Evolutionary conservation across 1,140 invertebrate species (phyloP).

Genomic region (Caerostris darwini): DNA sequence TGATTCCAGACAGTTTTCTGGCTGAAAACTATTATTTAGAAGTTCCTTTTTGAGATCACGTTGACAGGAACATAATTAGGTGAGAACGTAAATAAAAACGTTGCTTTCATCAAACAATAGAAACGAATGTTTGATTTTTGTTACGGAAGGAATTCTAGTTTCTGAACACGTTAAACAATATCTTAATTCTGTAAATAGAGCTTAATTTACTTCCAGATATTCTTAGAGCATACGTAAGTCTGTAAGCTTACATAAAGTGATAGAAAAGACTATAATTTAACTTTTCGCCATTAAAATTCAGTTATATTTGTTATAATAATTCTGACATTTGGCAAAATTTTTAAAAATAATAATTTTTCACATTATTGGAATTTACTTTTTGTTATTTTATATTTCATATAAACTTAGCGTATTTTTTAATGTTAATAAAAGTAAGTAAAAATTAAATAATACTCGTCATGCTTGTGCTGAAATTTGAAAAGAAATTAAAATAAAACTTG

Average conservation of each 20-base stretch:
- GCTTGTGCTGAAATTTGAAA: no score
- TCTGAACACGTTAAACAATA: background rate
- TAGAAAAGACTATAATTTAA: no score
- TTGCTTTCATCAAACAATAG: background rate
- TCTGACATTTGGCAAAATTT: no score
- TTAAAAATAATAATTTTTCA: no score
- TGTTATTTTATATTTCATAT: no score
- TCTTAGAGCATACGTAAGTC: background rate
- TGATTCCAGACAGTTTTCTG: background rate
- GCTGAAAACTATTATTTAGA: slow-evolving; percentile 41
- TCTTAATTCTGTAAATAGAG: background rate
- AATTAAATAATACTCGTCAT: no score
- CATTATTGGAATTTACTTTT: no score
- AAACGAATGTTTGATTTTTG: background rate
- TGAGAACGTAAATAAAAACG: slow-evolving; percentile 19
- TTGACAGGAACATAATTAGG: slow-evolving; percentile 34
- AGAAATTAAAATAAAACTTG: no score
- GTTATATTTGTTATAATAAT: no score
- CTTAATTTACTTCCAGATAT: background rate
- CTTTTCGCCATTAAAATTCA: no score
- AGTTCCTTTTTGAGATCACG: background rate
- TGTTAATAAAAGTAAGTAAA: no score
- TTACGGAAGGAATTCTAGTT: background rate
- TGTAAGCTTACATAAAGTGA: background rate
- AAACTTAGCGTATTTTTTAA: no score